Percentiles rank a stretch among this genome's conserved stretches.
Conservation (phyloP, 2,113 vertebrate genomes). For the Bos indicus region DNA sequence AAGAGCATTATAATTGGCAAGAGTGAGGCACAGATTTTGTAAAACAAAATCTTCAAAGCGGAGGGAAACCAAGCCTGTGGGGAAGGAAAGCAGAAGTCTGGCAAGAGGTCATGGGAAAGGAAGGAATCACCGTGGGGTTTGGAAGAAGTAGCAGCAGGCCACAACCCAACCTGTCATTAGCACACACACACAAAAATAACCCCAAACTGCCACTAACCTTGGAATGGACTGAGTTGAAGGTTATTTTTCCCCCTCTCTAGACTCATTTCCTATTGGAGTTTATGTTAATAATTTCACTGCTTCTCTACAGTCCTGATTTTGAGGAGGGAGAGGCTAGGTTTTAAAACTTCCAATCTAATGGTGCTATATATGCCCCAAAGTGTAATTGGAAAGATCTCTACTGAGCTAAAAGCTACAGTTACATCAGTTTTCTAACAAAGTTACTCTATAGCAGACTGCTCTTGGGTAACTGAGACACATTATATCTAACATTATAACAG, state of each 20-base stretch:
- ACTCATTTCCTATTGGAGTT: conserved; percentile 60
- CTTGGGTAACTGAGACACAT: conserved; percentile 49
- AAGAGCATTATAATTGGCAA: conserved; percentile 13
- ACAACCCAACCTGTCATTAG: conserved; percentile 57
- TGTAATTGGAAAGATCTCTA: conserved; percentile 51
- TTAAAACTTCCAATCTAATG: conserved; percentile 64
- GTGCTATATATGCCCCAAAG: neutral
- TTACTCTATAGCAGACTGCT: conserved; percentile 39
- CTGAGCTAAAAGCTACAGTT: conserved; percentile 50
- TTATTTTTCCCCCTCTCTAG: conserved; percentile 56
- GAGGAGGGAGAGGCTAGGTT: neutral
- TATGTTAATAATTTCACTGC: conserved; percentile 73
- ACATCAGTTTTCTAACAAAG: conserved; percentile 48
- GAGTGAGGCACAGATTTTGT: conserved; percentile 42
- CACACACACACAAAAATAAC: neutral
- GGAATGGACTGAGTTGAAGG: conserved; percentile 5
- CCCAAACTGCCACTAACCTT: neutral
- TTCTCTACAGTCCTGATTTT: conserved; percentile 63
- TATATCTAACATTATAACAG: conserved; percentile 65
- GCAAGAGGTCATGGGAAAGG: conserved; percentile 73
- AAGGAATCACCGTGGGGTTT: conserved; percentile 67
- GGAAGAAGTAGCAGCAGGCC: conserved; percentile 60
- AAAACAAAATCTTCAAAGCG: conserved; percentile 71
- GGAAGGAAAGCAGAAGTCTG: conserved; percentile 68
- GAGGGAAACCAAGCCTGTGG: conserved; percentile 53